Conservation (phyloP, 2,888 invertebrate genomes). For the Kuschelorhynchus macadamiae region DNA sequence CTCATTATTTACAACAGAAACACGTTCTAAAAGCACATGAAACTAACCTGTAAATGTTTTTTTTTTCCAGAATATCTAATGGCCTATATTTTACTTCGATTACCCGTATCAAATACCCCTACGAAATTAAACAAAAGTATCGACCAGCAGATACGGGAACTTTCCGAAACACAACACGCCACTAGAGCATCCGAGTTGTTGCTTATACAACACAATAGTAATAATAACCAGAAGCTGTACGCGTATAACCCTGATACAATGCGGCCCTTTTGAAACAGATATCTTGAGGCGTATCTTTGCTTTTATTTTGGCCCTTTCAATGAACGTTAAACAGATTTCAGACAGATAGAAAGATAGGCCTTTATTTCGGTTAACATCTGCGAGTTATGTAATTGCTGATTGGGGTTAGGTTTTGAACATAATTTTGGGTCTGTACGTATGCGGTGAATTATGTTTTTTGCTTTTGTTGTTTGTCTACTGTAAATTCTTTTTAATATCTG, state of each 20-base stretch:
- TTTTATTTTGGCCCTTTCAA: constrained; percentile 38
- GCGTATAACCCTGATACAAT: constrained; percentile 45
- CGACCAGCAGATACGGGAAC: too few species aligned
- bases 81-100: too few species aligned
- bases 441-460: not conserved
- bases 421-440: not conserved
- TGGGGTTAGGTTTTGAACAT: too few species aligned
- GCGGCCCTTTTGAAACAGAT: constrained; percentile 44
- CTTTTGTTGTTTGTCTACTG: not conserved
- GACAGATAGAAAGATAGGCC: constrained; percentile 35
- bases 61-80: too few species aligned
- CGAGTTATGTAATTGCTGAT: constrained; percentile 36
- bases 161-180: too few species aligned
- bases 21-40: too few species aligned
- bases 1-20: too few species aligned
- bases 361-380: constrained; percentile 43
- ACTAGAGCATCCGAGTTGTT: too few species aligned
- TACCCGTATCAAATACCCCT: too few species aligned
- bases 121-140: too few species aligned
- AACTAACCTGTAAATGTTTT: too few species aligned
- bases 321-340: constrained; percentile 39
- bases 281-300: constrained; percentile 47
- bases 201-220: constrained; percentile 57
- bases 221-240: constrained; percentile 57
- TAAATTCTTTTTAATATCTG: too few species aligned